Percentiles rank a stretch among this genome's conserved stretches.
These are phyloP conservation scores for Sminthopsis crassicaudata DNA, from an alignment of 2,113 vertebrate species.

Conservation along the genomic window DNA sequence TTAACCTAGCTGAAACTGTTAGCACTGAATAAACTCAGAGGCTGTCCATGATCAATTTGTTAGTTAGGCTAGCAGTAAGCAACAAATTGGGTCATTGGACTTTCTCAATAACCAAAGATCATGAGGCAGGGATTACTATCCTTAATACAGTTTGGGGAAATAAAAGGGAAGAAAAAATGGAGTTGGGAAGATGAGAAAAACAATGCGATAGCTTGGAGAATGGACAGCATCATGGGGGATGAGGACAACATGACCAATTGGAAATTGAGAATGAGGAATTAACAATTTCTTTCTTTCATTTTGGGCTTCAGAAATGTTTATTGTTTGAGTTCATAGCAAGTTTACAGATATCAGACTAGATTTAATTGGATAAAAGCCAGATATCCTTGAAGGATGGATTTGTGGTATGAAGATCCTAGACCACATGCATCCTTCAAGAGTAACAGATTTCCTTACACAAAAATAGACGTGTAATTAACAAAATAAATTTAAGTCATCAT, in stretches of 20 bases:
- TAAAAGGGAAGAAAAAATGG: background rate
- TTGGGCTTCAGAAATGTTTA: background rate
- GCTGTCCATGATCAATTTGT: background rate
- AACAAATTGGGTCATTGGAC: background rate
- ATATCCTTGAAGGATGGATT: background rate
- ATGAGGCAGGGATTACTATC: background rate
- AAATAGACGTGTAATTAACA: background rate
- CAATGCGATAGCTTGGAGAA: background rate
- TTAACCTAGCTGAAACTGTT: background rate
- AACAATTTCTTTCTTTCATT: background rate
- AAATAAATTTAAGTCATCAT: background rate
- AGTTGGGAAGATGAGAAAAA: background rate
- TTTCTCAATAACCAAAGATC: background rate
- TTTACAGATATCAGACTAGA: background rate
- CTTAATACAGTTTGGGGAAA: background rate
- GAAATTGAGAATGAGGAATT: background rate
- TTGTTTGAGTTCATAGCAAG: background rate
- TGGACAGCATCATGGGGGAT: background rate
- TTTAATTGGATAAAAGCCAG: background rate
- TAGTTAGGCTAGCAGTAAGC: background rate
- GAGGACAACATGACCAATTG: background rate
- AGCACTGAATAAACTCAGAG: background rate
- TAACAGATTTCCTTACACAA: background rate
- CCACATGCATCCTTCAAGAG: background rate
- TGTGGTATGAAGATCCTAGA: background rate